Percentiles rank a stretch among this genome's conserved stretches.
phyloP scores from a whole-genome alignment of 2,113 vertebrate species.

The Rostratula benghalensis region DNA sequence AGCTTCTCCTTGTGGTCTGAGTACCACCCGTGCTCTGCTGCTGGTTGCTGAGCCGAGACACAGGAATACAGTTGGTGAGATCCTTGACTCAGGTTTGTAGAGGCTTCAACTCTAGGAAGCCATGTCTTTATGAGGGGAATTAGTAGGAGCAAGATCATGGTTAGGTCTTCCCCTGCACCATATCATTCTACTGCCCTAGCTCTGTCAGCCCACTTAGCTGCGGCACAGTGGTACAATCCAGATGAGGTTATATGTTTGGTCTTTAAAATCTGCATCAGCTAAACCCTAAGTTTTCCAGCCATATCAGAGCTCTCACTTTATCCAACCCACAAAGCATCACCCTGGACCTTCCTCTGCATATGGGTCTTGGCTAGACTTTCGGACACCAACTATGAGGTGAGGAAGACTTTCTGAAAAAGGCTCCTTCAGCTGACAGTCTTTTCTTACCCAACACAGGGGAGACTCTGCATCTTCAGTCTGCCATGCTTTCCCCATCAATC shows the following conservation, averaged over 20 bases:
- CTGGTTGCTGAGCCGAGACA: background rate
- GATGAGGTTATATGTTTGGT: background rate
- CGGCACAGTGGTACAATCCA: background rate
- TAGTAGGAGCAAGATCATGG: background rate
- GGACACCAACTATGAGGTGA: background rate
- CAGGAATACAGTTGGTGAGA: background rate
- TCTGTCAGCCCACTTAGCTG: background rate
- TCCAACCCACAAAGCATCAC: background rate
- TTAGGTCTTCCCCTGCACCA: background rate
- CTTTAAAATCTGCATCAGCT: background rate
- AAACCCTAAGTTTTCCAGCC: background rate
- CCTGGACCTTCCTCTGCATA: background rate
- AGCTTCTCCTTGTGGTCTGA: background rate
- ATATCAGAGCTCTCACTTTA: background rate
- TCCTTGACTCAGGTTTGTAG: background rate
- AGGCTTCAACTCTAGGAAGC: background rate
- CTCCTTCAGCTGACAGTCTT: background rate
- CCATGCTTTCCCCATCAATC: background rate
- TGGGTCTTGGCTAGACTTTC: background rate
- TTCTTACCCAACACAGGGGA: background rate
- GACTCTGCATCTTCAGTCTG: background rate
- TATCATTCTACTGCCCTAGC: background rate
- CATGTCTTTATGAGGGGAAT: fast-evolving
- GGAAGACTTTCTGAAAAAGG: background rate
- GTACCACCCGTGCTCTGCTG: background rate